Evolutionary conservation across 2,888 invertebrate genomes (phyloP), one percentile per base, ranked within the genome.

Genomic region (Hirtodrosophila cameraria): DNA sequence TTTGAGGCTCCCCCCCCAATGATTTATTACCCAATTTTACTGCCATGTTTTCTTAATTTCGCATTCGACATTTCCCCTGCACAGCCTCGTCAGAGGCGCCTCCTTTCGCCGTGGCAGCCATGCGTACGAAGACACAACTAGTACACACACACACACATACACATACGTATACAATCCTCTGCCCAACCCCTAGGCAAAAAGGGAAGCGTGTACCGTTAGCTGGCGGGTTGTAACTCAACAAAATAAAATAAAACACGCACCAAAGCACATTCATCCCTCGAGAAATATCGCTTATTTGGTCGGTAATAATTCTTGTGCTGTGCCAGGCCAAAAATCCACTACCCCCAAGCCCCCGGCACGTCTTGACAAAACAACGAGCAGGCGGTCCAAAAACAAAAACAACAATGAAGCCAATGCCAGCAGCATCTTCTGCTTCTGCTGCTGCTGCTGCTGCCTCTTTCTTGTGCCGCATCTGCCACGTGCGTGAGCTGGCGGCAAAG

Each of bases 191-290:
- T 60, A 59, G 78, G 58, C 57, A 50, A 67, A 20, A 69, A 63
- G 50, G 52, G 45, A 46, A 66, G 53, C 78, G 53, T 83, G 80
- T 65, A 82, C 78, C 75, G 74, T 76, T 87, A 72, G 73, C 71
- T 75, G 75, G 66, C 69, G 71, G 80, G 83, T 74, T 73, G 82
- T 88, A 89, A 88, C 88, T 88, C 84, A 89, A 89, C 86, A 78
- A 88, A 89, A 89, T 88, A 89, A 89, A 89, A 89, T 89, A 89
- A 89, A 89, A 89, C 89, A 89, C 89, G 89, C 89, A 89, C 89
- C 89, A 89, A 86, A 86, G 89, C 88, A 88, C 89, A 89, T 89
- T 89, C 89, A 89, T 89, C 89, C 89, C 89, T 87, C 89, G 88
- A 89, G 89, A 89, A 88, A 88, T 88, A 89, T 89, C 88, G 89